A percentile compares a stretch with the other conserved stretches of the same genome.
These are phyloP conservation scores for Epinephelus awoara DNA, from an alignment of 2,797 vertebrate genomes.

Conservation along the genomic window DNA sequence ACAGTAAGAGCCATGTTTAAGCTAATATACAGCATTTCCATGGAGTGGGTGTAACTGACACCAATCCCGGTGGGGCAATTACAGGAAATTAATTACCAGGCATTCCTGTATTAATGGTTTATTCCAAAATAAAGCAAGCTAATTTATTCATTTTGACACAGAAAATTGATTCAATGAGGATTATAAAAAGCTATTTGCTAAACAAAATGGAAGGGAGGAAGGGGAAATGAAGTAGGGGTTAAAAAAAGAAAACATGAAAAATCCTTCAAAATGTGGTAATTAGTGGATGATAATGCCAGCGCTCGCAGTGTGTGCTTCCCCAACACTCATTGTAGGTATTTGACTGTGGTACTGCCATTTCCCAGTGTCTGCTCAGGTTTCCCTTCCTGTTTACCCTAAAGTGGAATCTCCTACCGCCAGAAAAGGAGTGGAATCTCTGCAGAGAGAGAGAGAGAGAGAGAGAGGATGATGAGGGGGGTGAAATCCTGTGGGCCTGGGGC, in stretches of 20 bases:
- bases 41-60: conserved; percentile 84
- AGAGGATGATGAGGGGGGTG: conserved; percentile 52
- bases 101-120: conserved; percentile 86
- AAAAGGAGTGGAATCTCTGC: conserved; percentile 79
- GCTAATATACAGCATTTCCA: conserved; percentile 80
- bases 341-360: conserved; percentile 57
- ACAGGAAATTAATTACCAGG: conserved; percentile 87
- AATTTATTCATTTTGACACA: conserved; percentile 86
- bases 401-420: conserved; percentile 57
- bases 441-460: conserved; percentile 45
- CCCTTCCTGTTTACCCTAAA: conserved; percentile 77
- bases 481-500: conserved; percentile 70
- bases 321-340: conserved; percentile 62
- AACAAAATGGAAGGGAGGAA: conserved; percentile 81
- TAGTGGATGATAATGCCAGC: conserved; percentile 76
- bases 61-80: conserved; percentile 87
- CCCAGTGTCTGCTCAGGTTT: conserved; percentile 71
- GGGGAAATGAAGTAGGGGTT: conserved; percentile 77
- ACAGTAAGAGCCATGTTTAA: conserved; percentile 75
- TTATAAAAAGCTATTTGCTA: conserved; percentile 86
- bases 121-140: conserved; percentile 87
- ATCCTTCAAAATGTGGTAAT: conserved; percentile 80
- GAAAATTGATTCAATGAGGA: conserved; percentile 85
- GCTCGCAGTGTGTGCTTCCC: conserved; percentile 52
- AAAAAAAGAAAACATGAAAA: conserved; percentile 82